These are phyloP conservation scores for Datnioides undecimradiatus DNA, from an alignment of 2,113 vertebrate species.

Conservation along the genomic window DNA sequence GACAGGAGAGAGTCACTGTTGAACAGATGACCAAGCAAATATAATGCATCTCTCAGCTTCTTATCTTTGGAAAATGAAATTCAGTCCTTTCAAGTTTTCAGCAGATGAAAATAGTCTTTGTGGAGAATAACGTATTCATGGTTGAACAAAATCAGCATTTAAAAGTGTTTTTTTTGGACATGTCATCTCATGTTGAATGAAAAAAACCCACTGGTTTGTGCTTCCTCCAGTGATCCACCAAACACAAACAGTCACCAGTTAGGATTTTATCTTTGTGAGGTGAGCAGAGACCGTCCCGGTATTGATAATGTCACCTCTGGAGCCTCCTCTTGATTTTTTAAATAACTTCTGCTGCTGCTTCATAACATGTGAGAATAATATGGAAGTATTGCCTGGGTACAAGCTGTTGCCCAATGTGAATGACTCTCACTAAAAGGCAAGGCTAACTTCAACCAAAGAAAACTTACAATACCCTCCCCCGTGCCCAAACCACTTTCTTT, in stretches of 20 bases:
- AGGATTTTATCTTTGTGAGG: too few relatives aligned
- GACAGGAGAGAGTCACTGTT: neutral
- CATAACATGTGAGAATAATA: too few relatives aligned
- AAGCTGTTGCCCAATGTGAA: neutral
- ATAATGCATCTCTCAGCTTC: neutral
- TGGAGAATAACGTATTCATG: neutral
- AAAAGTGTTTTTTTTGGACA: neutral
- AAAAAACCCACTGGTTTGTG: neutral
- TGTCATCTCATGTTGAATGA: neutral
- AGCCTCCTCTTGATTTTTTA: too few relatives aligned
- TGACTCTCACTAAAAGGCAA: neutral
- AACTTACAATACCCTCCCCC: neutral
- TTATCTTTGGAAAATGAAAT: neutral
- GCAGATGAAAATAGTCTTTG: neutral
- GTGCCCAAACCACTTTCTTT: neutral
- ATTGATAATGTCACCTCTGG: too few relatives aligned
- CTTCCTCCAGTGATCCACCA: neutral
- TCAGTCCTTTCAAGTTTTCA: neutral
- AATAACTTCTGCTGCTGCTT: too few relatives aligned
- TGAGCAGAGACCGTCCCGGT: too few relatives aligned
- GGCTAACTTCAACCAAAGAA: neutral
- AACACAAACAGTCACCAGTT: too few relatives aligned
- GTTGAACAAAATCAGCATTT: neutral
- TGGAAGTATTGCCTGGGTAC: too few relatives aligned
- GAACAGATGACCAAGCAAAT: neutral